Evolutionary conservation across 2,888 invertebrate species (phyloP).

Genomic region (Standfussiana lucernea): DNA sequence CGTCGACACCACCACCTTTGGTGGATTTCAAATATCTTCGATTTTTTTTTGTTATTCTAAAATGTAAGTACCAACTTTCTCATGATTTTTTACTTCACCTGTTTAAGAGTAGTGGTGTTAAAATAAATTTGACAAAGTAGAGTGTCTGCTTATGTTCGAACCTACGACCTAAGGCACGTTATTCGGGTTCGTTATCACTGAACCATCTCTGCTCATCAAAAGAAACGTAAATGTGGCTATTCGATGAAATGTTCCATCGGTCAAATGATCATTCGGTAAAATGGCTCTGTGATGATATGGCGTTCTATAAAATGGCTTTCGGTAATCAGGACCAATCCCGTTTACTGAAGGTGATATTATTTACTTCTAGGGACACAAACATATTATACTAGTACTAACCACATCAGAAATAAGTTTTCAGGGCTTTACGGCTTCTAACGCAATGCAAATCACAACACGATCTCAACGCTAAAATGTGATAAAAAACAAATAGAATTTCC

Average conservation of each 20-base stretch:
- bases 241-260: not conserved
- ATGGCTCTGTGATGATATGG: too few species aligned
- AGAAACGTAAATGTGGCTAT: not conserved
- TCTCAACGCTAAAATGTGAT: constrained; percentile 20
- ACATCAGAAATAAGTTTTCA: not conserved
- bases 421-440: constrained; percentile 11
- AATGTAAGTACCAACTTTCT: too few species aligned
- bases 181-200: not conserved
- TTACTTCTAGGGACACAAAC: not conserved
- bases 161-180: not conserved
- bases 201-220: not conserved
- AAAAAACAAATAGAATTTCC: constrained; percentile 43
- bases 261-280: too few species aligned
- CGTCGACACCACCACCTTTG: not conserved
- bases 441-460: constrained; percentile 18
- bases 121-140: not conserved
- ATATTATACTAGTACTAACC: not conserved
- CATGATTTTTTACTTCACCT: not conserved
- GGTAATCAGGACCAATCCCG: too few species aligned
- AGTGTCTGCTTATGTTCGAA: not conserved
- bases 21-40: not conserved
- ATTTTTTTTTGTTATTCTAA: too few species aligned
- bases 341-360: too few species aligned
- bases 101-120: too few species aligned
- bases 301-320: too few species aligned